Evolutionary conservation across 23 tunicate genomes (phyloP).

Genomic region (Ciona savignyi): DNA sequence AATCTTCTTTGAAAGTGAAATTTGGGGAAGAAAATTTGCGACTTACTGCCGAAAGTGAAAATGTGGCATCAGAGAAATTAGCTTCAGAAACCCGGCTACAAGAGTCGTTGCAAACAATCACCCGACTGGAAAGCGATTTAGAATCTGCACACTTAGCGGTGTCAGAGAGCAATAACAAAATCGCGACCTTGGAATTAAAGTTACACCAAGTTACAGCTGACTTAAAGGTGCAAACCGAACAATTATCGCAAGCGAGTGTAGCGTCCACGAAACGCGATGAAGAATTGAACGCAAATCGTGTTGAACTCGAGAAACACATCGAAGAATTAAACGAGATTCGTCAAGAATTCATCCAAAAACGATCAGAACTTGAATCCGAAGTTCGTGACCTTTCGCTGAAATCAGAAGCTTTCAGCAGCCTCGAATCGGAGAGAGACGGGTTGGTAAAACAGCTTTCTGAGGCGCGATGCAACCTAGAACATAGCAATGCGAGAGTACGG

Average conservation of each 20-base stretch:
- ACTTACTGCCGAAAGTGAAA: neutral
- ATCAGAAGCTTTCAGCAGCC: no score
- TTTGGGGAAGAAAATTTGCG: neutral
- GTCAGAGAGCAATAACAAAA: conserved; percentile 9
- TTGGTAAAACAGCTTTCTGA: neutral
- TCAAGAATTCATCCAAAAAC: neutral
- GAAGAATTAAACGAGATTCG: neutral
- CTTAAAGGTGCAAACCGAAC: conserved; percentile 11
- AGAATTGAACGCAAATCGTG: neutral
- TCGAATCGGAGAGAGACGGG: neutral
- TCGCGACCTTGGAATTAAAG: neutral
- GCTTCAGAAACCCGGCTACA: neutral
- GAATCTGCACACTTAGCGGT: neutral
- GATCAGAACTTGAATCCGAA: neutral
- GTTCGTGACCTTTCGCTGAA: no score
- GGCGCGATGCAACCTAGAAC: neutral
- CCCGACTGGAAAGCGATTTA: conserved; percentile 5
- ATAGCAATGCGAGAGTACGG: no score
- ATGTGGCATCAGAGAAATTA: neutral
- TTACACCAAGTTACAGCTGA: conserved; percentile 3
- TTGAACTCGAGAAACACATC: neutral
- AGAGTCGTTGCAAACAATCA: neutral
- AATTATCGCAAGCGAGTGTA: conserved; percentile 1
- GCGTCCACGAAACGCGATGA: neutral
- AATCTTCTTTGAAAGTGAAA: neutral